Base-by-base conservation (phyloP, 2,888 invertebrate genomes). In the Emmelina monodactyla region DNA sequence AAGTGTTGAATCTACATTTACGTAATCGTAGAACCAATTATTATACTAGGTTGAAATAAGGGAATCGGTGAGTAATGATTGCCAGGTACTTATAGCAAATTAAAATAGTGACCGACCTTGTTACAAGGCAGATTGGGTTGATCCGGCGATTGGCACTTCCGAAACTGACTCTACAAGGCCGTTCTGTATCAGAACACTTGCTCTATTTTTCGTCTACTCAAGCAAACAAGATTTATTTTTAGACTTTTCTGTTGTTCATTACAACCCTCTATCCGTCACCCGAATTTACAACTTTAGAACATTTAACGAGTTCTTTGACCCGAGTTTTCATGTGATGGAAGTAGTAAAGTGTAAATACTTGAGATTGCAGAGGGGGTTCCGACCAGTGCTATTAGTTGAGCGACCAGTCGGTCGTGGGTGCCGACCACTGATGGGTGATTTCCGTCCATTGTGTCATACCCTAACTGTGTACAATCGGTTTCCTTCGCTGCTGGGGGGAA, bases 391-490 rank as follows among this genome's bases (percentile, higher is more conserved):
- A 10, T 25, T 25, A 25, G 6, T n/a, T n/a, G n/a, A n/a, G n/a
- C n/a, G 25, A 11, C n/a, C 25, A 10, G 6, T 58, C 54, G 52
- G 49, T 46, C 50, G 61, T 60, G 61, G 62, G 57, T 58, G 63
- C 62, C 55, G 62, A 58, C 55, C 55, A 45, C 63, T 66, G 69
- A 71, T 71, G 67, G 67, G 62, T 59, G 53, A 58, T 58, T 66
- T 71, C 71, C 71, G 70, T 56, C 64, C 61, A 71, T 70, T 71
- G 71, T 71, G 58, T 62, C 58, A 60, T 55, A 59, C 62, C 62
- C 62, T 59, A 57, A 52, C 54, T 53, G 58, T 54, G 49, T 51
- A 53, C 38, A 54, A 51, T 53, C 53, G 52, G 50, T 44, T 46
- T 53, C 46, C 50, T 45, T 44, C 34, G 43, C 44, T 3, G n/a